Conservation (phyloP, 2,113 vertebrate species). For the Ovis canadensis region DNA sequence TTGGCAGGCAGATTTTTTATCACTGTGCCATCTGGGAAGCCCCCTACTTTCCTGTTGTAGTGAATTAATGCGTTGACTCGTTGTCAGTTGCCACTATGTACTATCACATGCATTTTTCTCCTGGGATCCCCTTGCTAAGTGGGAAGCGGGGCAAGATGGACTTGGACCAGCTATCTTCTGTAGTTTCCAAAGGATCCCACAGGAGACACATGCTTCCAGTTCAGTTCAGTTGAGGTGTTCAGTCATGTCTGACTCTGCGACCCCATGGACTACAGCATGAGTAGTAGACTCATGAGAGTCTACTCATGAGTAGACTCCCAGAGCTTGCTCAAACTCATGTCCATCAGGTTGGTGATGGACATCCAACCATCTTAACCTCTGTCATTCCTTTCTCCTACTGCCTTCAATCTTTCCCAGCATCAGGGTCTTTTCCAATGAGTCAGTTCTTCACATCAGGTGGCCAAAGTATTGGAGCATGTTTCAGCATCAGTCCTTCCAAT, state of each 20-base stretch:
- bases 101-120: neutral
- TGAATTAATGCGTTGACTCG: neutral
- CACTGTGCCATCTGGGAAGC: neutral
- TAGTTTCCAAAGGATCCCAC: neutral
- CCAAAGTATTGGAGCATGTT: neutral
- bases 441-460: neutral
- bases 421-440: neutral
- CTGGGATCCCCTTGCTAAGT: neutral
- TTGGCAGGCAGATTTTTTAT: neutral
- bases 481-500: neutral
- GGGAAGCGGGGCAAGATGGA: no score
- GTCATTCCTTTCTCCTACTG: neutral
- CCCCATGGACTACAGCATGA: neutral
- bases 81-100: neutral
- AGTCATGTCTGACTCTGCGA: neutral
- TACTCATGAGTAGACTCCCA: neutral
- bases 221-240: neutral
- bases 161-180: neutral
- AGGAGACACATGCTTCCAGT: neutral
- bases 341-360: neutral
- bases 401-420: neutral
- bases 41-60: neutral
- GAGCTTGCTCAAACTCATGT: neutral
- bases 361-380: neutral
- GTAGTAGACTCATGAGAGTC: no score